A percentile compares a stretch with the other conserved stretches of the same genome.
Evolutionary conservation across 2,797 vertebrate species (phyloP).

Genomic region (Antennarius maculatus): DNA sequence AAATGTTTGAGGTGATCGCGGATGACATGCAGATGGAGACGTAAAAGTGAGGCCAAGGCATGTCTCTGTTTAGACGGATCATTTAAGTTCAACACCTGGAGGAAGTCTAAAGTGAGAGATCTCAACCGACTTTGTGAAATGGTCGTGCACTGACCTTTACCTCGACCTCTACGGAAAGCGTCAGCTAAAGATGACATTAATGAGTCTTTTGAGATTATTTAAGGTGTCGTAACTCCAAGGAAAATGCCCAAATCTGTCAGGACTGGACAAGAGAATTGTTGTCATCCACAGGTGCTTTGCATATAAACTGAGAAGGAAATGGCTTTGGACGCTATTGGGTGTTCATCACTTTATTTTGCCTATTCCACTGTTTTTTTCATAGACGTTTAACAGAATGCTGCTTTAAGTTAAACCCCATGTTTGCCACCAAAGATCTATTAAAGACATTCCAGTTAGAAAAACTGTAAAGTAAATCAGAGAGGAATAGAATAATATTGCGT

Average conservation of each 20-base stretch:
- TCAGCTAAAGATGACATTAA: neutral
- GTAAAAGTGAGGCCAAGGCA: slow-evolving; percentile 26
- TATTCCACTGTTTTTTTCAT: neutral
- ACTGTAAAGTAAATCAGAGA: too few species aligned
- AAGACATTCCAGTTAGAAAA: neutral
- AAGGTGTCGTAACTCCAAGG: neutral
- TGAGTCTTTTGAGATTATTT: slow-evolving; percentile 11
- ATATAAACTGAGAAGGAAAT: neutral
- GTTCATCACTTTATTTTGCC: neutral
- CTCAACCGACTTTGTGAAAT: neutral
- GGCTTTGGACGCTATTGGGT: too few species aligned
- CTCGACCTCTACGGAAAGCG: slow-evolving; percentile 7
- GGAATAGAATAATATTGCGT: neutral
- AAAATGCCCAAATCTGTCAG: neutral
- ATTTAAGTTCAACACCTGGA: slow-evolving; percentile 25
- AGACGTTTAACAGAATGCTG: neutral
- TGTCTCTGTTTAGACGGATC: neutral
- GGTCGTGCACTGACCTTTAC: slow-evolving; percentile 27
- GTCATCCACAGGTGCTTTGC: neutral
- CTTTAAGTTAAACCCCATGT: slow-evolving; percentile 4
- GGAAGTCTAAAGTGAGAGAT: slow-evolving; percentile 2
- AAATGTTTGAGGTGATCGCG: neutral
- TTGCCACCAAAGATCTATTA: neutral
- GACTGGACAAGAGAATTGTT: neutral
- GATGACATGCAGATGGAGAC: slow-evolving; percentile 12